Evolutionary conservation across 2,797 vertebrate genomes (phyloP), one percentile per base, ranked within the genome.

Genomic region (Pangasius larnaudii): DNA sequence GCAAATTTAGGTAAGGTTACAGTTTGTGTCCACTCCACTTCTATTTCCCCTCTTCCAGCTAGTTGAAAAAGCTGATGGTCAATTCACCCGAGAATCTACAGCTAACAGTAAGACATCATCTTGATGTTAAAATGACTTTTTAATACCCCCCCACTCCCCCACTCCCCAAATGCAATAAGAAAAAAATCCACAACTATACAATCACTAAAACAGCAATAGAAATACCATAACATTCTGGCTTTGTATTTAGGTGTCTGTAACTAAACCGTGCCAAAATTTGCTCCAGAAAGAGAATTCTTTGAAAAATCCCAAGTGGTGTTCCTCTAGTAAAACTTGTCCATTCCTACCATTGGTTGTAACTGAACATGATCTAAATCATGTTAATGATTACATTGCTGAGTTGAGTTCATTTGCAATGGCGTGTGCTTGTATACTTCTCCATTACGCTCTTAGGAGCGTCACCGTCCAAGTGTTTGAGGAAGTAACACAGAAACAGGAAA

Each of bases 401-500:
- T 72, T 24, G 71, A 46, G 72, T 56, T 63, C 42, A 42, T 71
- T 61, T 80, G 67, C 59, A 56, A 11, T 65, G 74, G 87, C 14
- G 36, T 61, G 36, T 24, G 24, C 61, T 67, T 42, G 58, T 61
- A 61, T 77, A 65, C 30, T 84, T 88, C 85, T 89, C 86, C 89
- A 90, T 91, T 88, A 85, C 19, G 75, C 65, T 69, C n/a, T 82
- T 3, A 56, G 88, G 91, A 90, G 27, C 30, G 58, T 71, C 10
- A 63, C 27, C 18, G 1, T 84, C 33, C 72, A 78, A 85, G 61
- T 85, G 69, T 85, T 89, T 72, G 75, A 90, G 90, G 90, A 89
- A 90, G 89, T 86, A 51, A 78, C 74, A 53, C 39, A 81, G 90
- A 84, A 91, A 90, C 89, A 90, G 91, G 91, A 91, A 90, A 81